These are phyloP conservation scores for Tachypleus tridentatus DNA, from an alignment of 1,140 invertebrate species.

Conservation along the genomic window DNA sequence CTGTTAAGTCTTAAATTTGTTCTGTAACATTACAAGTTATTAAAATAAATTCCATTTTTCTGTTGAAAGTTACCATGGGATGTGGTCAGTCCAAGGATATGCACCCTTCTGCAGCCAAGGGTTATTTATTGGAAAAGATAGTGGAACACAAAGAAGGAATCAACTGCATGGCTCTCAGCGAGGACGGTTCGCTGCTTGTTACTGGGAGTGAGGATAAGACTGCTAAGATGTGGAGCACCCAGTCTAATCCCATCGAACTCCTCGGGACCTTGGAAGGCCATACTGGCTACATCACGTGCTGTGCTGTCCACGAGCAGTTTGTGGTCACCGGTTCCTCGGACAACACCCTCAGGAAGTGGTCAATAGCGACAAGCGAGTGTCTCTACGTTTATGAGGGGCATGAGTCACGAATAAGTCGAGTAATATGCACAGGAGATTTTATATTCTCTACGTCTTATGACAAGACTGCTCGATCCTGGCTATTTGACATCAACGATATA, in stretches of 20 bases:
- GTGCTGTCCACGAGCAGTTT: constrained; percentile 39
- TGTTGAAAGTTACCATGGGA: no score
- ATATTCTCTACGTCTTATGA: constrained; percentile 44
- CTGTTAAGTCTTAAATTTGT: no score
- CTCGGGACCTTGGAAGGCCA: constrained; percentile 40
- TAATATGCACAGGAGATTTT: constrained; percentile 42
- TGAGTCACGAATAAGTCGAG: constrained; percentile 37
- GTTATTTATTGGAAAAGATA: constrained; percentile 14
- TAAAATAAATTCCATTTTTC: no score
- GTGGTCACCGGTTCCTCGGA: constrained; percentile 43
- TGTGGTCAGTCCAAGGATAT: no score
- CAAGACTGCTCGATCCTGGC: constrained; percentile 41
- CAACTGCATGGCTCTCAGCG: constrained; percentile 44
- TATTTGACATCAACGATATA: constrained; percentile 29
- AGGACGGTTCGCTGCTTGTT: constrained; percentile 41
- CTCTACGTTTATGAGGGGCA: constrained; percentile 39
- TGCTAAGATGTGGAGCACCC: constrained; percentile 40
- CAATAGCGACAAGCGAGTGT: constrained; percentile 40
- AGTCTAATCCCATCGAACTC: constrained; percentile 39
- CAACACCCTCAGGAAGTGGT: constrained; percentile 43
- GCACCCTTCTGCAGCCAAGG: neutral
- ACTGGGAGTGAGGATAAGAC: constrained; percentile 44
- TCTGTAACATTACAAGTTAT: no score
- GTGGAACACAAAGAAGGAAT: constrained; percentile 25
- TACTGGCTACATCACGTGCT: constrained; percentile 41